phyloP scores from a whole-genome alignment of 2,888 invertebrate species.

The Diarsia dahlii region DNA sequence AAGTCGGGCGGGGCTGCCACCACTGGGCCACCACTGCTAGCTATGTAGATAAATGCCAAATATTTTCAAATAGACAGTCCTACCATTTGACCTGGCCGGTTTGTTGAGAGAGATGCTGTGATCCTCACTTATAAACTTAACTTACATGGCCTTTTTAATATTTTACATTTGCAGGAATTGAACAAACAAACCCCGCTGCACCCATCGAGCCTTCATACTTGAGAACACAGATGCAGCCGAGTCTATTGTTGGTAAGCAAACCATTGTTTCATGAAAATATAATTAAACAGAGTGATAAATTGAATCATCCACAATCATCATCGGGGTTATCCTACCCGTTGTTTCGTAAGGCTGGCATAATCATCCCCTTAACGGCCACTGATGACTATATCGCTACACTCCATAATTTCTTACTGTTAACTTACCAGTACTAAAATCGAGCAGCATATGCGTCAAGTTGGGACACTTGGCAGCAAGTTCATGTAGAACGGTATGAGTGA shows the following conservation, averaged over 20 bases:
- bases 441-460: slow-evolving; percentile 98
- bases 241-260: background rate
- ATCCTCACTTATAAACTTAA: background rate
- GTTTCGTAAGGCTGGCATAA: background rate
- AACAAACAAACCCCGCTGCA: background rate
- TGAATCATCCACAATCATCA: background rate
- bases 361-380: background rate
- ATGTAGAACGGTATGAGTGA: slow-evolving; percentile 98
- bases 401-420: background rate
- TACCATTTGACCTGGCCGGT: background rate
- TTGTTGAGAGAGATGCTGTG: background rate
- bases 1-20: no score
- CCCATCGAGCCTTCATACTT: background rate
- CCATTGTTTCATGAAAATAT: background rate
- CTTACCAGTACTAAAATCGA: slow-evolving; percentile 98
- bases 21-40: no score
- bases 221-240: background rate
- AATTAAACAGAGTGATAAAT: background rate
- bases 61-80: no score
- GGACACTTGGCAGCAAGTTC: slow-evolving; percentile 99
- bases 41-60: no score
- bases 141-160: background rate
- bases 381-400: background rate
- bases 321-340: background rate
- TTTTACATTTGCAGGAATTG: background rate